phyloP scores from a whole-genome alignment of 2,888 invertebrate genomes.

The Fissipunctia ypsillon region DNA sequence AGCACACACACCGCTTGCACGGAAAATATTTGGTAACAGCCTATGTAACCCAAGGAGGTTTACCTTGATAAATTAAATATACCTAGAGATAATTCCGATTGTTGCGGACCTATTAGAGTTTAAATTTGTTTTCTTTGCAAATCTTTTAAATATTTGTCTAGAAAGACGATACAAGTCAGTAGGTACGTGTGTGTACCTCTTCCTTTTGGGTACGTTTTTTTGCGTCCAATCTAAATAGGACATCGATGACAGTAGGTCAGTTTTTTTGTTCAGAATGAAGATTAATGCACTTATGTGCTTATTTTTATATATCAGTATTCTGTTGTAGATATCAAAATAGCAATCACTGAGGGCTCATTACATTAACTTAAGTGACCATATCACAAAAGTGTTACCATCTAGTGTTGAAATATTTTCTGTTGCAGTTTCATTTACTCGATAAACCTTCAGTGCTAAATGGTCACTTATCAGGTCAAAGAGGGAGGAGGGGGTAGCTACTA shows the following conservation, averaged over 20 bases:
- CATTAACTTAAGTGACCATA: constrained; percentile 37
- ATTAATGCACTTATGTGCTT: constrained; percentile 7
- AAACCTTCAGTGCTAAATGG: neutral
- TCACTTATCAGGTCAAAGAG: neutral
- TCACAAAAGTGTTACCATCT: constrained; percentile 23
- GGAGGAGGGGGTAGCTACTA: no score
- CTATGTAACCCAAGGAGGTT: constrained; percentile 87
- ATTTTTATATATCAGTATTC: constrained; percentile 20
- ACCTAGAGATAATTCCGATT: constrained; percentile 77
- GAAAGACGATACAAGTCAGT: constrained; percentile 28
- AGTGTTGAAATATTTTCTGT: constrained; percentile 28
- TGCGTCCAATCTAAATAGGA: neutral
- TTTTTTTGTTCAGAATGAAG: constrained; percentile 10
- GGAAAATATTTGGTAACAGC: constrained; percentile 89
- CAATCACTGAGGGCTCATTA: constrained; percentile 28
- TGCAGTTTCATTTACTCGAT: constrained; percentile 21
- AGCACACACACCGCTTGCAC: constrained; percentile 84
- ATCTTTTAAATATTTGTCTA: constrained; percentile 51
- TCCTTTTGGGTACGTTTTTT: neutral
- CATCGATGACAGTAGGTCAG: neutral
- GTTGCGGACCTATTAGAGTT: constrained; percentile 63
- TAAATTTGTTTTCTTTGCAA: constrained; percentile 59
- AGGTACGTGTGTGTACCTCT: neutral
- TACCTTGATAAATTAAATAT: constrained; percentile 86
- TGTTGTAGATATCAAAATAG: constrained; percentile 19